These are phyloP conservation scores for Boleophthalmus pectinirostris DNA, from an alignment of 2,113 vertebrate genomes.

Conservation along the genomic window DNA sequence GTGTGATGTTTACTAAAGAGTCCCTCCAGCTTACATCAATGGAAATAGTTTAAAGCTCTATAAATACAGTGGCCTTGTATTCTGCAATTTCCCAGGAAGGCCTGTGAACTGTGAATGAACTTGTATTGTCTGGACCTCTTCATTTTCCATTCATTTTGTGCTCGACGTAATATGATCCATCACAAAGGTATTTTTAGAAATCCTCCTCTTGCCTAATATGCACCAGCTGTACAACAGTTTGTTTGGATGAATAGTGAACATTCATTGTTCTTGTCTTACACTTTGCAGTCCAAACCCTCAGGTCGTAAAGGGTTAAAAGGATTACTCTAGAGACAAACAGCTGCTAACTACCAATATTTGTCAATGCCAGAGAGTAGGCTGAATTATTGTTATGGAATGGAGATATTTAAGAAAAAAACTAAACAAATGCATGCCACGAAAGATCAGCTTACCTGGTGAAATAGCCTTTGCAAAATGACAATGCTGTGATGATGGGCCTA, in stretches of 20 bases:
- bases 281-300: constrained; percentile 20
- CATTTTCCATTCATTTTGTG: constrained; percentile 78
- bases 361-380: not conserved
- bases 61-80: not conserved
- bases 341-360: constrained; percentile 19
- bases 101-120: constrained; percentile 82
- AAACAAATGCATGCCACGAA: not conserved
- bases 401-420: not conserved
- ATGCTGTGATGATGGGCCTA: too few species aligned
- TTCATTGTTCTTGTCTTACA: constrained; percentile 35
- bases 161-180: constrained; percentile 79
- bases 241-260: constrained; percentile 17
- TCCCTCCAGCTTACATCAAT: too few species aligned
- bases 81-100: constrained; percentile 80
- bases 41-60: not conserved
- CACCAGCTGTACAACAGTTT: constrained; percentile 57
- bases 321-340: constrained; percentile 10
- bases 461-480: not conserved
- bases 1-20: not conserved
- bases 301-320: constrained; percentile 43
- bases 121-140: constrained; percentile 81
- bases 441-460: too few species aligned
- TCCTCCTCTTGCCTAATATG: constrained; percentile 69
- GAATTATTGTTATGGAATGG: not conserved
- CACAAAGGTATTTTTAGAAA: constrained; percentile 83